A percentile compares a stretch with the other conserved stretches of the same genome.
Evolutionary conservation across 2,113 vertebrate genomes (phyloP).

Genomic region (Pangasianodon gigas): DNA sequence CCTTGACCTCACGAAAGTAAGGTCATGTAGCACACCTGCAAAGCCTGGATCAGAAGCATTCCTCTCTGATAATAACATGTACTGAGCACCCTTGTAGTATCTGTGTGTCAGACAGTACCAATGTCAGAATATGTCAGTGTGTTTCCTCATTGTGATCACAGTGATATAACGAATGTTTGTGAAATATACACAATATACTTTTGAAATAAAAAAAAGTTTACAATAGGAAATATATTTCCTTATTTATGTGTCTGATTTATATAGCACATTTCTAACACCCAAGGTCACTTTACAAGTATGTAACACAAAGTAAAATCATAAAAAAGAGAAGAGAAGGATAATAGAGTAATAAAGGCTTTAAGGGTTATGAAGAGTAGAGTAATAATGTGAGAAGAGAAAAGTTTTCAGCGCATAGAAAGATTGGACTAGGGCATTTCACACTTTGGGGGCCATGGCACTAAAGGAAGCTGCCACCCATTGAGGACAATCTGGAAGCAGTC

Average conservation of each 20-base stretch:
- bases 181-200: neutral
- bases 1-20: neutral
- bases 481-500: neutral
- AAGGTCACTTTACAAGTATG: neutral
- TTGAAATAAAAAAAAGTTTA: neutral
- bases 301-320: too few relatives aligned
- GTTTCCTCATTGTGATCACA: neutral
- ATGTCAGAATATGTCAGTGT: neutral
- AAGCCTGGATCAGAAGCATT: neutral
- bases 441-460: neutral
- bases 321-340: too few relatives aligned
- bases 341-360: neutral
- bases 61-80: neutral
- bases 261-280: neutral
- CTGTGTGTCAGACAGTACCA: neutral
- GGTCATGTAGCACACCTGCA: neutral
- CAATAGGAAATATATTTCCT: neutral
- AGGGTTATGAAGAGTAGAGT: too few relatives aligned
- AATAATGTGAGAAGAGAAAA: neutral
- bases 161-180: neutral
- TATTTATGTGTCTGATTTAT: neutral
- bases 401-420: neutral
- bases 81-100: neutral
- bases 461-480: neutral
- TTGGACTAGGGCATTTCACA: neutral